Base-by-base conservation (phyloP, 2,113 vertebrate species). In the Otis tarda region DNA sequence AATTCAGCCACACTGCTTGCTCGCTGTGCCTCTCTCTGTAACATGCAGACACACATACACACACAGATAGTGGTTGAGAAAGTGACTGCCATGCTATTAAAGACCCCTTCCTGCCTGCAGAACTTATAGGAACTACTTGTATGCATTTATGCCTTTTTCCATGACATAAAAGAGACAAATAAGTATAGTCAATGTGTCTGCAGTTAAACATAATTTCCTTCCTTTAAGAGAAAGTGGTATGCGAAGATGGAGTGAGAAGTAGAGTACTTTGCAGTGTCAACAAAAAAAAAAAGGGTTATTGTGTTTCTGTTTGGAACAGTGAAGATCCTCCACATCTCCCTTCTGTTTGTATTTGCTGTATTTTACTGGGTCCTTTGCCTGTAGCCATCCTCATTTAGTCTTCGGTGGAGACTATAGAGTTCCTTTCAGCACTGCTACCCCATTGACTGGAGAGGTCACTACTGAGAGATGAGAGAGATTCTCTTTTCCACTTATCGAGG, bases 1-100 rank as follows among this genome's bases (percentile, higher is more conserved):
- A 98, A 98, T 98, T 97, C 97, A 98, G 97, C 97, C 4, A 12
- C 96, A 73, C 56, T 3, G 80, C 95, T 91, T 49, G 41, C 84
- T 55, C 95, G 70, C 80, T 90, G 82, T 1, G 55, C 70, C 90
- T 94, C 90, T 67, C 80, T 88, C 64, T 87, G 73, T 52, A 92
- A 65, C 77, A 61, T 14, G 50, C 89, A 91, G 89, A 87, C 89
- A 86, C 20, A 6, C 84, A 77, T 47, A 27, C 93, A 61, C 91
- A 94, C 0, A 14, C 76, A 96, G 78, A 90, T 3, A 82, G 77
- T 56, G 87, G 80, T 30, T 91, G 79, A 81, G 84, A 94, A 93
- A 92, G 41, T 27, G 67, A 59, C 61, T 95, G 60, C 63, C 59
- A 60, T 3, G 10, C 59, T 93, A 53, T 47, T 73, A 60, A 82